Evolutionary conservation across 1,140 invertebrate species (phyloP), one percentile per base, ranked within the genome.

Genomic region (Coelopa frigida): DNA sequence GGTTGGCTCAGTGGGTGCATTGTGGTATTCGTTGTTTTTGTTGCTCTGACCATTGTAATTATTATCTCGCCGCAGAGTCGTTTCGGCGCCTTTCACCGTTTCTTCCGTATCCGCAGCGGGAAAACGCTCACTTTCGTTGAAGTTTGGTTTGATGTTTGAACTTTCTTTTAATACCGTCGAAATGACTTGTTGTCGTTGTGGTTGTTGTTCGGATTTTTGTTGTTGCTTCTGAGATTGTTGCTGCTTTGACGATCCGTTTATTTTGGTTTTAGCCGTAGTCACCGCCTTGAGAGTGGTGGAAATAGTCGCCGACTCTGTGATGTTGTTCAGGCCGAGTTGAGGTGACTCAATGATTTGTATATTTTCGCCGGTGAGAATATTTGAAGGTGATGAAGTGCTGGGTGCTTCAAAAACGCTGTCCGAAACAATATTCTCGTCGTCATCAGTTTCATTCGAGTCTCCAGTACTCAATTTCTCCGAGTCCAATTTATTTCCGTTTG

Each of bases 311-410:
- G 50, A 26, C 12, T 49, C 35, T 36, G 21, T 43, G 2, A 57
- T 35, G 26, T 60, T 61, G 11, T 46, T 53, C 7, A 51, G 23
- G 2, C 51, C 54, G 27, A 65, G 44, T 44, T 65, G 52, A 5
- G 58, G 61, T 2, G 59, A 59, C 21, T 57, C 57, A 4, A 64
- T 56, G 23, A 61, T 55, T 50, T 62, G 40, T 31, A 66, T 62
- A 15, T 63, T 61, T n/a, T 58, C 56, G 14, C 27, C 56, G 3
- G 1, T 4, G 32, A 8, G 40, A n/a, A 29, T 3, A 4, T 27
- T 18, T 6, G 33, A 29, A 29, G 24, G 38, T 33, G 23, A 27
- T 17, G 33, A 40, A 39, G 11, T 24, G 46, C n/a, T 26, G 24
- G 46, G 39, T 17, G 46, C 36, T 14, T 64, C 64, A 32, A 56